Base-by-base conservation (phyloP, 2,888 invertebrate species). In the Theodoxus fluviatilis region DNA sequence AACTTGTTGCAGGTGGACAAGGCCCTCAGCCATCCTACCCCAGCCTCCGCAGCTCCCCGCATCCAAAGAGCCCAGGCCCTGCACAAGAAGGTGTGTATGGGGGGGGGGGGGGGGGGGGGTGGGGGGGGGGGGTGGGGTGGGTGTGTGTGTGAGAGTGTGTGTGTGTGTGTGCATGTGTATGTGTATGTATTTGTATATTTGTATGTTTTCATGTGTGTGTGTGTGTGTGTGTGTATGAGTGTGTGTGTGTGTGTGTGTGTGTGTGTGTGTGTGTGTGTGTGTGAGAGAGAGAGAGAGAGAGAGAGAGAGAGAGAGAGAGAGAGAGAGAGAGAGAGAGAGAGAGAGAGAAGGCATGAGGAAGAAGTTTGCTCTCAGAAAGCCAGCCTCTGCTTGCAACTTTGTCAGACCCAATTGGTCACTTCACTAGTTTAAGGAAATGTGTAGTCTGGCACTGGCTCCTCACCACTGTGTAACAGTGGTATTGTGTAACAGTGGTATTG, bases 1-100 rank as follows among this genome's bases (percentile, higher is more conserved):
- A 74, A 71, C 40, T 63, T 74, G 69, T 57, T 74, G 35, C 70
- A 72, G n/a, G 73, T 74, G 28, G 73, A 75, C 65, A 73, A 72
- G 37, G 43, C 65, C 1, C 63, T 75, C 31, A 22, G 72, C 22
- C 69, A 70, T 37, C 69, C 67, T n/a, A 40, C 71, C 4, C 69
- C 70, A 0, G 63, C 72, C 2, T 68, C 74, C 31, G n/a, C n/a
- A n/a, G 79, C 77, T 35, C 75, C 76, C 65, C 71, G 81, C n/a
- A 76, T 80, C 0, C 79, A 79, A 69, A 72, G 77, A 33, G 82
- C 81, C 22, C 78, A 73, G 68, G 76, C 76, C 67, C 73, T 82
- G 1, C 80, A 82, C 74, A 77, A 79, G 49, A 78, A 76, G 78
- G 81, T 80, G 76, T n/a, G n/a, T n/a, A n/a, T n/a, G n/a, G n/a